Conservation (phyloP, 2,113 vertebrate species). For the Daphoenositta chrysoptera region DNA sequence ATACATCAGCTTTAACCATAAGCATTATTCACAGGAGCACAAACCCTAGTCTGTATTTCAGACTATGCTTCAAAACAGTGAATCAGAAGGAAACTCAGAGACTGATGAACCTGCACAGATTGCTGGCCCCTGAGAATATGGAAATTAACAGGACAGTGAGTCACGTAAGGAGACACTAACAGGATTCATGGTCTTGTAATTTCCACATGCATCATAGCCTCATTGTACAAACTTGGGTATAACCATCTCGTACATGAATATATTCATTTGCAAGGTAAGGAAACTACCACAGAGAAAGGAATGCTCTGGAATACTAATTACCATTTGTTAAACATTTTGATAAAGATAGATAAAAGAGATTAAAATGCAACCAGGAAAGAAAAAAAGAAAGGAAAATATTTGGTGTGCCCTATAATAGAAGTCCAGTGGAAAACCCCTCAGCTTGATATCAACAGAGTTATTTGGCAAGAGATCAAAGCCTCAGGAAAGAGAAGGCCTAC, state of each 20-base stretch:
- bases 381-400: neutral
- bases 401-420: neutral
- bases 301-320: neutral
- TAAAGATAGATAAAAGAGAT: neutral
- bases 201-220: neutral
- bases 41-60: neutral
- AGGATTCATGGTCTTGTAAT: neutral
- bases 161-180: neutral
- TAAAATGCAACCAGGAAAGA: neutral
- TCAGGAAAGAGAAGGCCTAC: neutral
- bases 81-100: neutral
- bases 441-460: neutral
- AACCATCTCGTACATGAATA: fast-evolving
- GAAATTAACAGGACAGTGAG: neutral
- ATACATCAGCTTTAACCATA: neutral
- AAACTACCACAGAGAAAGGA: neutral
- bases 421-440: neutral
- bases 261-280: neutral
- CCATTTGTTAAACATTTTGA: neutral
- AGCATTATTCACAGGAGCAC: neutral
- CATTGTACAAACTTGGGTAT: neutral
- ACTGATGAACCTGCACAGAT: neutral
- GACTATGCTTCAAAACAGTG: neutral
- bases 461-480: neutral
- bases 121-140: neutral